Evolutionary conservation across 2,888 invertebrate genomes (phyloP).

Genomic region (Habrosyne pyritoides): DNA sequence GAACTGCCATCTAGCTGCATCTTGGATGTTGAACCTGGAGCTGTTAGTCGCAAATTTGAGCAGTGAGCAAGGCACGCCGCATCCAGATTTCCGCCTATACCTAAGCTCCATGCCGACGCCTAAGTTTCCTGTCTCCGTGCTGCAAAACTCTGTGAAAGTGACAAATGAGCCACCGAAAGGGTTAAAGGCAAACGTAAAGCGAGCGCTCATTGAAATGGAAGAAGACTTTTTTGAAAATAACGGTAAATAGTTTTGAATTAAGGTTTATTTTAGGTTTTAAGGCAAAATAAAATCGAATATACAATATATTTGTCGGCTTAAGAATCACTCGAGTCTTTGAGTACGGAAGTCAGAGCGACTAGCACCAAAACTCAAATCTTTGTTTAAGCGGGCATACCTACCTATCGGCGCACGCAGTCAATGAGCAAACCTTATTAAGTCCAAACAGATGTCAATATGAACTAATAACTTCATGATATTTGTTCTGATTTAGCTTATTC

Average conservation of each 20-base stretch:
- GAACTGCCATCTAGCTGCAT: slow-evolving; percentile 96
- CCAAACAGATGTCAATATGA: too few species aligned
- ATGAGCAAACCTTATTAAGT: too few species aligned
- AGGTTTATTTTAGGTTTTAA: too few species aligned
- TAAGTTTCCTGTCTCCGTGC: slow-evolving; percentile 93
- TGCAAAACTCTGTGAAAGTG: slow-evolving; percentile 96
- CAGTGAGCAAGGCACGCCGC: slow-evolving; percentile 85
- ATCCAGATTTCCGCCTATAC: slow-evolving; percentile 91
- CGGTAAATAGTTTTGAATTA: slow-evolving; percentile 63
- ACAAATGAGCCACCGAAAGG: slow-evolving; percentile 98
- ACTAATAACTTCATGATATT: too few species aligned
- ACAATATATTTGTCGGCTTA: too few species aligned
- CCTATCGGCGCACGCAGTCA: too few species aligned
- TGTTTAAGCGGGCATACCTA: too few species aligned
- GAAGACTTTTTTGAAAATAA: slow-evolving; percentile 92
- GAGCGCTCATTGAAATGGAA: slow-evolving; percentile 91
- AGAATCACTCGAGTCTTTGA: too few species aligned
- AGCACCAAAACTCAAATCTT: too few species aligned
- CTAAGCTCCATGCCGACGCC: slow-evolving; percentile 95
- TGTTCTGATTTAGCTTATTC: too few species aligned
- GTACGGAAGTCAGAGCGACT: too few species aligned
- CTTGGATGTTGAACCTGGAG: slow-evolving; percentile 95
- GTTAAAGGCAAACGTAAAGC: slow-evolving; percentile 92
- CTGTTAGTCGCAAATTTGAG: slow-evolving; percentile 88
- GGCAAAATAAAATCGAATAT: too few species aligned